Percentiles rank a stretch among this genome's conserved stretches.
Evolutionary conservation across 2,113 vertebrate genomes (phyloP).

Genomic region (Pelvicachromis taeniatus): DNA sequence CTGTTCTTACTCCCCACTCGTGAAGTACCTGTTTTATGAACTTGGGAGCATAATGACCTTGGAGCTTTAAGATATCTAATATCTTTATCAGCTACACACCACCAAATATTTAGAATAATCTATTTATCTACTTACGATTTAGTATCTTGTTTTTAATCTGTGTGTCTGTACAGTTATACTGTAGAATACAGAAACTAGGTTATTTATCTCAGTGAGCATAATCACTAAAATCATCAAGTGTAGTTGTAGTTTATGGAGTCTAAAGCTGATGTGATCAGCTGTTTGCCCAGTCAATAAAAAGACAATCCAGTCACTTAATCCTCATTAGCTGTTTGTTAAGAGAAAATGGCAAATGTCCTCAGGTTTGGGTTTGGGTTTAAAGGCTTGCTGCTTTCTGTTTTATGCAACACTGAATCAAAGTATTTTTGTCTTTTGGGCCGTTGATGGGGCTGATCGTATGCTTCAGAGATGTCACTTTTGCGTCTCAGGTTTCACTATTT

Average conservation of each 20-base stretch:
- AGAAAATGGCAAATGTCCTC: background rate
- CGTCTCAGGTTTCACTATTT: background rate
- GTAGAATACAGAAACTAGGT: background rate
- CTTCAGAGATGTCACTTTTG: background rate
- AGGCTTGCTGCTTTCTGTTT: background rate
- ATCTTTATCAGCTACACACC: background rate
- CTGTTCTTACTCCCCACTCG: slow-evolving; percentile 10
- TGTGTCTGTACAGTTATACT: background rate
- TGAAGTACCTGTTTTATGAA: slow-evolving; percentile 67
- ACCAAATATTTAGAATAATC: background rate
- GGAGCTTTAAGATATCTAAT: slow-evolving; percentile 16
- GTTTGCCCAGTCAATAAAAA: background rate
- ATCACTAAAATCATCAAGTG: background rate
- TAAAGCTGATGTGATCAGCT: background rate
- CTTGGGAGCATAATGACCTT: slow-evolving; percentile 46
- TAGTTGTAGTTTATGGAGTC: background rate
- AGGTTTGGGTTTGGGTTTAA: background rate
- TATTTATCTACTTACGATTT: background rate
- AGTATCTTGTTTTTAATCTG: background rate
- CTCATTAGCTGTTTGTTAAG: background rate
- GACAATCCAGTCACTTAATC: background rate
- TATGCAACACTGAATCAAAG: background rate
- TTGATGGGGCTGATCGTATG: background rate
- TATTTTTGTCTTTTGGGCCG: background rate
- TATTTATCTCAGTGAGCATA: background rate